Percentiles rank a stretch among this genome's conserved stretches.
Evolutionary conservation across 2,113 vertebrate species (phyloP).

Genomic region (Nannobrachium achirus): DNA sequence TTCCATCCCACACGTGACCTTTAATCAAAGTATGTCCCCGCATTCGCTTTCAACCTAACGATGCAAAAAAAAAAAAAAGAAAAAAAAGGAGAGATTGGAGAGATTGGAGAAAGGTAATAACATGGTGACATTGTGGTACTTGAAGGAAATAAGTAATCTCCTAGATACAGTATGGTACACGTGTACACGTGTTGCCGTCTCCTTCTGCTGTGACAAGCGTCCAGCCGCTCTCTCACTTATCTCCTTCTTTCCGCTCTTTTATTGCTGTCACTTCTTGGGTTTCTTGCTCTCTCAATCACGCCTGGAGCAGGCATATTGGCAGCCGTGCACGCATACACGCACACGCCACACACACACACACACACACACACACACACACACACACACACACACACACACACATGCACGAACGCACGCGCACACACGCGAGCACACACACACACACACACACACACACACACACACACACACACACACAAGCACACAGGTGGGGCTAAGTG

Average conservation of each 20-base stretch:
- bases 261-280: not conserved
- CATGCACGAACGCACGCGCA: not conserved
- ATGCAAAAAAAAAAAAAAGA: constrained; percentile 2
- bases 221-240: not conserved
- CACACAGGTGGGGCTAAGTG: no score
- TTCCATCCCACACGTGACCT: constrained; percentile 5
- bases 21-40: not conserved
- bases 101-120: constrained; percentile 22
- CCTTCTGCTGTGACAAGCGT: not conserved
- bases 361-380: not conserved
- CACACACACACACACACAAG: constrained; percentile 1
- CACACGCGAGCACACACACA: not conserved
- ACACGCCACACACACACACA: not conserved
- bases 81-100: constrained; percentile 15
- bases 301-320: not conserved
- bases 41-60: constrained; percentile 8
- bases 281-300: not conserved
- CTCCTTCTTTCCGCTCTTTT: not conserved
- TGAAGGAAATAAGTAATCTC: constrained; percentile 33
- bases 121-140: constrained; percentile 5
- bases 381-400: constrained; percentile 7
- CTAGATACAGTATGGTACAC: not conserved
- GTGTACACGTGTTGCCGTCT: constrained; percentile 11
- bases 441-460: not conserved
- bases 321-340: not conserved